Percentiles rank a stretch among this genome's conserved stretches.
Conservation (phyloP, 2,797 vertebrate genomes). For the Anolis apletophallus region DNA sequence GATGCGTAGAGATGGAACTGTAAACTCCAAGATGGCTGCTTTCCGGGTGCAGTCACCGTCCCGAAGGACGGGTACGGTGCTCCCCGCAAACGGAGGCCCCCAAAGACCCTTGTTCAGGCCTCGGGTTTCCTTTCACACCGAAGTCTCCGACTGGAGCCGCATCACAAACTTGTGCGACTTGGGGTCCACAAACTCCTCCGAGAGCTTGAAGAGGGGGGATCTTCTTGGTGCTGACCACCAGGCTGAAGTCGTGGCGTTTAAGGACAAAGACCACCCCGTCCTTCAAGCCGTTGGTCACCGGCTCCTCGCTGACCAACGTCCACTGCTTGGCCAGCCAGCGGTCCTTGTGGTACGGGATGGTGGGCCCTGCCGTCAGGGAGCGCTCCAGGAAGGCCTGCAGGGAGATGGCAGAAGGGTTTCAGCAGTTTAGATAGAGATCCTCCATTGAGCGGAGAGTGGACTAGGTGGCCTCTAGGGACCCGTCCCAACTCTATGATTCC, state of each 20-base stretch:
- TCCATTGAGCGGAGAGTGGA: too few relatives aligned
- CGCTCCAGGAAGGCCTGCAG: conserved; percentile 92
- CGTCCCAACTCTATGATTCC: too few relatives aligned
- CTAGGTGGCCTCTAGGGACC: too few relatives aligned
- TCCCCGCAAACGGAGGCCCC: background rate
- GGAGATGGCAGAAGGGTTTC: background rate
- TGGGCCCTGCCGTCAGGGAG: conserved; percentile 90
- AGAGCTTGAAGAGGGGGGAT: conserved; percentile 91
- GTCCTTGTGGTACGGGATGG: conserved; percentile 94
- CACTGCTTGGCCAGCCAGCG: conserved; percentile 93
- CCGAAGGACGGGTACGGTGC: background rate
- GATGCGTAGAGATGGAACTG: background rate
- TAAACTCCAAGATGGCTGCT: background rate
- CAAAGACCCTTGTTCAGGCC: too few relatives aligned
- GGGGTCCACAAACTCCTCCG: conserved; percentile 95
- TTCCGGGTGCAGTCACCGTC: too few relatives aligned
- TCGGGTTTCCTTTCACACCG: conserved; percentile 77
- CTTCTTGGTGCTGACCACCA: conserved; percentile 89
- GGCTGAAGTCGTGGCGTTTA: conserved; percentile 91
- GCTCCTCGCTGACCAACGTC: conserved; percentile 94
- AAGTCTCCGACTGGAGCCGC: conserved; percentile 97
- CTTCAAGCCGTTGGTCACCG: conserved; percentile 89
- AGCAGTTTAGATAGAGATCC: too few relatives aligned
- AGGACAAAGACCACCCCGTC: conserved; percentile 90
- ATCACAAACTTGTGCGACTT: conserved; percentile 98